phyloP scores from a whole-genome alignment of 64 coral and sea anemone genomes.

The Trachythela sp. region DNA sequence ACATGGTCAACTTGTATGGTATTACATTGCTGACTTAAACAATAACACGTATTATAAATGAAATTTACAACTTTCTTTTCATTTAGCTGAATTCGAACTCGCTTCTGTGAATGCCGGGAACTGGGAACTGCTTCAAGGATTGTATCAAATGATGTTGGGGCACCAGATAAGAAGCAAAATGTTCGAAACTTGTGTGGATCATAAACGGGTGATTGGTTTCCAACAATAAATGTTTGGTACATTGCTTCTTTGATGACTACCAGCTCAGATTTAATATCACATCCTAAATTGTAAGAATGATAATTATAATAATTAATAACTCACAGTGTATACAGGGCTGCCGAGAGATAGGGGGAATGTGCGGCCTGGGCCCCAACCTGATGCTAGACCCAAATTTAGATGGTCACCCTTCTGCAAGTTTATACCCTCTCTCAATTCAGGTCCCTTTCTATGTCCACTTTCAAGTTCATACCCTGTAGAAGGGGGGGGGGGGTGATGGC shows the following conservation, averaged over 20 bases:
- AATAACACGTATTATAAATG: slow-evolving; percentile 46
- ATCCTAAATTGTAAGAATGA: no score
- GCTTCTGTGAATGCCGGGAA: slow-evolving; percentile 33
- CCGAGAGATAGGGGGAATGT: no score
- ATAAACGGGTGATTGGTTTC: slow-evolving; percentile 32
- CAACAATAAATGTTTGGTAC: background rate
- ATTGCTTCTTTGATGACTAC: background rate
- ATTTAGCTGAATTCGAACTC: slow-evolving; percentile 19
- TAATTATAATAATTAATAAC: no score
- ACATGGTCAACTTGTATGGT: slow-evolving; percentile 45
- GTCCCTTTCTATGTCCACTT: no score
- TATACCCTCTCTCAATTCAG: no score
- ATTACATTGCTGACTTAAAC: slow-evolving; percentile 41
- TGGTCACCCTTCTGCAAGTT: no score
- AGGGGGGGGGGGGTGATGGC: no score
- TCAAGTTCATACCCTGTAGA: no score
- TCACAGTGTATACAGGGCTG: no score
- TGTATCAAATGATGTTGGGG: slow-evolving; percentile 27
- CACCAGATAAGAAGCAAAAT: slow-evolving; percentile 29
- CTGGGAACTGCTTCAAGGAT: slow-evolving; percentile 39
- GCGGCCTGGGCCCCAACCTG: no score
- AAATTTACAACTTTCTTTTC: slow-evolving; percentile 40
- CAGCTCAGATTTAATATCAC: no score
- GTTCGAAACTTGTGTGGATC: slow-evolving; percentile 36
- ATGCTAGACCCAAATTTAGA: no score